Percentiles rank a stretch among this genome's conserved stretches.
Conservation (phyloP, 2,888 invertebrate genomes). For the Oxycera nigricornis region DNA sequence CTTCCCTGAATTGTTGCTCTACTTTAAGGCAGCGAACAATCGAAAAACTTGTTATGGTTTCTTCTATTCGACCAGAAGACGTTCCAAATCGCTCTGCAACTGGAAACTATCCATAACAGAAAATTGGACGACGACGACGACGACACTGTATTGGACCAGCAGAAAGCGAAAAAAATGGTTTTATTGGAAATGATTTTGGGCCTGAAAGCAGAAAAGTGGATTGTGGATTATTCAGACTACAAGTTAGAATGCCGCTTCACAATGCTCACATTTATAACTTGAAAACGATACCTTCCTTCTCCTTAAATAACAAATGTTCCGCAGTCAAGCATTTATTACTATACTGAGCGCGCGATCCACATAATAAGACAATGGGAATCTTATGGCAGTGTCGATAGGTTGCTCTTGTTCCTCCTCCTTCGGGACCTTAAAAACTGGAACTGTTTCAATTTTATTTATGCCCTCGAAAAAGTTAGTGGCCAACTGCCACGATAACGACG, state of each 20-base stretch:
- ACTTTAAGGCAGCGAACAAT: conserved; percentile 23
- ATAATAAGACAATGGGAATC: conserved; percentile 44
- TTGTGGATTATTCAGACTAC: background rate
- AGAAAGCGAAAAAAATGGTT: conserved; percentile 17
- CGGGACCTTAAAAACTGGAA: conserved; percentile 17
- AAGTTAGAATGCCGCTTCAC: background rate
- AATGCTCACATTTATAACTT: conserved; percentile 17
- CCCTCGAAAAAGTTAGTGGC: conserved; percentile 24
- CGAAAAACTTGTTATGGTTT: conserved; percentile 32
- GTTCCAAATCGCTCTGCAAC: background rate
- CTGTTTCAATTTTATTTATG: conserved; percentile 36
- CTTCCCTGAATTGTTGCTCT: conserved; percentile 27
- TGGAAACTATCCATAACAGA: background rate
- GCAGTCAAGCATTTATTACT: conserved; percentile 39
- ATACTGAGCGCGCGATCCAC: conserved; percentile 38
- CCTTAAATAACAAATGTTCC: conserved; percentile 34
- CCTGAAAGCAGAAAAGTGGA: background rate
- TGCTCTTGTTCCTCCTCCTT: conserved; percentile 19
- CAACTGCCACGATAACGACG: conserved; percentile 36
- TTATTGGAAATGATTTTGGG: conserved; percentile 26
- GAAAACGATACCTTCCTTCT: conserved; percentile 11
- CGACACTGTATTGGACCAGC: conserved; percentile 6
- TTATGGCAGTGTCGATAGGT: conserved; percentile 22
- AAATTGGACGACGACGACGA: conserved; percentile 1
- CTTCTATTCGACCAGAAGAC: conserved; percentile 3